A percentile compares a stretch with the other conserved stretches of the same genome.
phyloP scores from a whole-genome alignment of 2,797 vertebrate species.

The Galago senegalensis region DNA sequence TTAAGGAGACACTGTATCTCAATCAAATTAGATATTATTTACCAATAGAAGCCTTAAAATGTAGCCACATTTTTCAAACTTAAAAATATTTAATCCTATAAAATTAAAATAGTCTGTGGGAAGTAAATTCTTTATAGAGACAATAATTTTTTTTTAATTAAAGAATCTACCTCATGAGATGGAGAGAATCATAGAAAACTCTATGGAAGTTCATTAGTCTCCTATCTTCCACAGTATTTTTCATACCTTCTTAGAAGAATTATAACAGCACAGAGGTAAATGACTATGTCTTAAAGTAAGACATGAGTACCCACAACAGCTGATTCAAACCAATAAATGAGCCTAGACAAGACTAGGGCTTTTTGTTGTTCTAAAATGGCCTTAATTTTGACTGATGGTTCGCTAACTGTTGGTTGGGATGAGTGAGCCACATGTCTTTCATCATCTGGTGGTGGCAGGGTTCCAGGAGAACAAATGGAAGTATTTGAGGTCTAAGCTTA shows the following conservation, averaged over 20 bases:
- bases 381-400: not conserved
- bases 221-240: not conserved
- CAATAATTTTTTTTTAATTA: not conserved
- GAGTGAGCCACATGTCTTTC: not conserved
- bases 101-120: not conserved
- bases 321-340: not conserved
- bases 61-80: not conserved
- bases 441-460: not conserved
- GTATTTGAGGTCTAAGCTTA: conserved; percentile 27
- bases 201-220: not conserved
- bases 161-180: conserved; percentile 15
- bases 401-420: not conserved
- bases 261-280: not conserved
- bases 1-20: conserved; percentile 13
- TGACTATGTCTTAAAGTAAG: not conserved
- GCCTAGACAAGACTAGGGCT: not conserved
- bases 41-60: not conserved
- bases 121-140: conserved; percentile 29
- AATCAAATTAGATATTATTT: not conserved
- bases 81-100: conserved; percentile 20
- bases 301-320: not conserved
- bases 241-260: not conserved
- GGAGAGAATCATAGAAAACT: not conserved
- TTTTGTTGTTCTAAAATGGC: not conserved
- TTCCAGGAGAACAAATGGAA: conserved; percentile 31